phyloP scores from a whole-genome alignment of 2,113 vertebrate genomes.

The Rhipidura dahli region DNA sequence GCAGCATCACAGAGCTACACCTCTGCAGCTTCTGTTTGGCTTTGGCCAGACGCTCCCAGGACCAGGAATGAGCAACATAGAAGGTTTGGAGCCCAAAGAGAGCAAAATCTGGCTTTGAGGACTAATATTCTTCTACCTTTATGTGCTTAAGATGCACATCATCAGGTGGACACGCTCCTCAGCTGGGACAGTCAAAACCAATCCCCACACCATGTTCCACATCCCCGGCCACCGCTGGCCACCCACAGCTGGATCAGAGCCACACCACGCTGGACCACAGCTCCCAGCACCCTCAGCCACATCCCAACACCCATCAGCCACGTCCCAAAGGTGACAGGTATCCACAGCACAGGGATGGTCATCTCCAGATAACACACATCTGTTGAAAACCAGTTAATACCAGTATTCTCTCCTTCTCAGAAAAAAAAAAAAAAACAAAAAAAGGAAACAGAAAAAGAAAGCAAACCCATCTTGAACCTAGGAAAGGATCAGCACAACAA shows the following conservation, averaged over 20 bases:
- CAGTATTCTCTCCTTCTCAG: background rate
- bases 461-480: background rate
- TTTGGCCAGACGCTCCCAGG: background rate
- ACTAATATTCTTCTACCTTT: background rate
- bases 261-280: background rate
- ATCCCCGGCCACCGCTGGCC: accelerated
- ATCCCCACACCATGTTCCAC: background rate
- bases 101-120: background rate
- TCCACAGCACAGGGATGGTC: background rate
- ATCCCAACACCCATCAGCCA: background rate
- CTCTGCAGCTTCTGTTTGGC: background rate
- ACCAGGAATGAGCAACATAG: accelerated
- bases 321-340: background rate
- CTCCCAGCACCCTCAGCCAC: background rate
- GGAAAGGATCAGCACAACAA: background rate
- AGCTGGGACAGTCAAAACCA: background rate
- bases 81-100: accelerated
- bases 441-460: background rate
- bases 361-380: background rate
- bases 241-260: background rate
- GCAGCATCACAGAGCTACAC: background rate
- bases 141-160: background rate
- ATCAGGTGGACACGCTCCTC: background rate
- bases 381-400: background rate
- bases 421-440: background rate